phyloP scores from a whole-genome alignment of 2,888 invertebrate species.

The Pterostichus madidus region DNA sequence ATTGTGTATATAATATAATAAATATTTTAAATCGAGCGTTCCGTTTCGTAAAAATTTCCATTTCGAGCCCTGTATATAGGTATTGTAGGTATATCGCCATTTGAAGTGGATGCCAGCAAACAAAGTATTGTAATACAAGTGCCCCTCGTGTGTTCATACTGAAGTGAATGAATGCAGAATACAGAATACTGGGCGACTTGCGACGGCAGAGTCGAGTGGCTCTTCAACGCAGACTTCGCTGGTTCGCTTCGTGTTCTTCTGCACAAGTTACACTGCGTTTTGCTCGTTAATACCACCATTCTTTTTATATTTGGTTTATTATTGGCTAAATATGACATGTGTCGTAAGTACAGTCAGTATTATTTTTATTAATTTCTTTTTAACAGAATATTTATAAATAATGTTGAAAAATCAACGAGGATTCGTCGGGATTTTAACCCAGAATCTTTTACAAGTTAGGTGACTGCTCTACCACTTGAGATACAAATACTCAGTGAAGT shows the following conservation, averaged over 20 bases:
- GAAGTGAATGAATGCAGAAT: constrained; percentile 5
- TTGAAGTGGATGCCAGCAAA: constrained; percentile 23
- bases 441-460: too few species aligned
- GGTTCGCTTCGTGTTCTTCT: background rate
- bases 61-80: background rate
- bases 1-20: too few species aligned
- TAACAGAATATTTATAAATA: too few species aligned
- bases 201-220: constrained; percentile 15
- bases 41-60: too few species aligned
- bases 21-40: too few species aligned
- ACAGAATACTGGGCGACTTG: background rate
- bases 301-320: background rate
- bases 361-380: too few species aligned
- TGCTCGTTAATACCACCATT: constrained; percentile 7
- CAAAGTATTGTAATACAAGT: constrained; percentile 38
- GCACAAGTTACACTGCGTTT: background rate
- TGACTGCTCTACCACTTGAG: too few species aligned
- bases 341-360: background rate
- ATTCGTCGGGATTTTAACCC: too few species aligned
- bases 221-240: constrained; percentile 18
- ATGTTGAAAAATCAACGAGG: too few species aligned
- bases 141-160: constrained; percentile 13
- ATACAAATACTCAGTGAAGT: too few species aligned
- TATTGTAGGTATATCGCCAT: constrained; percentile 7
- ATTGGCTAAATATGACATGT: background rate